Conservation (phyloP, 2,113 vertebrate genomes). For the Lamprologus speciosus region DNA sequence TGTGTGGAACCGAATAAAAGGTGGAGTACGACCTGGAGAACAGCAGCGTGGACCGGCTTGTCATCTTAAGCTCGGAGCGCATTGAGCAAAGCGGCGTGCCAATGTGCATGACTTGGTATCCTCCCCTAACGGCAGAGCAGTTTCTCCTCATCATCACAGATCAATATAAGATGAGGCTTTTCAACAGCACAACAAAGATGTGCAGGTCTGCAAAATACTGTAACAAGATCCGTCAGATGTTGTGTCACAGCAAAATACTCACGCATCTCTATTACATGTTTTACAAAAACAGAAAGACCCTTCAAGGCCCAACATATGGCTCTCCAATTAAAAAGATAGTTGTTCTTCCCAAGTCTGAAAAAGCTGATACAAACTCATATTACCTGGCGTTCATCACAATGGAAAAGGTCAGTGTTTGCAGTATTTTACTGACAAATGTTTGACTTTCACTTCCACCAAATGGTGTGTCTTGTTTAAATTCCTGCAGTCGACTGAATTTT, state of each 20-base stretch:
- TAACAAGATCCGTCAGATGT: not conserved
- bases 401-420: slow-evolving; percentile 76
- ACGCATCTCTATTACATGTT: not conserved
- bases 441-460: not conserved
- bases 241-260: not conserved
- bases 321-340: slow-evolving; percentile 79
- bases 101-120: slow-evolving; percentile 85
- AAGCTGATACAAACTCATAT: slow-evolving; percentile 36
- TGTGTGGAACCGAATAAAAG: slow-evolving; percentile 53
- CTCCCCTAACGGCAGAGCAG: slow-evolving; percentile 76
- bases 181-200: slow-evolving; percentile 82
- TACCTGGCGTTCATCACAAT: slow-evolving; percentile 82
- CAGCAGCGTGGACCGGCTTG: slow-evolving; percentile 67
- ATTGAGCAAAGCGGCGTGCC: slow-evolving; percentile 80
- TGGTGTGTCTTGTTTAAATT: not conserved
- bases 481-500: not conserved
- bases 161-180: slow-evolving; percentile 88
- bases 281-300: slow-evolving; percentile 75
- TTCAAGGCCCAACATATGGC: slow-evolving; percentile 80
- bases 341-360: slow-evolving; percentile 65
- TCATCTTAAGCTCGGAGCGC: slow-evolving; percentile 67
- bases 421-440: not conserved
- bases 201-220: slow-evolving; percentile 77
- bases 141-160: slow-evolving; percentile 82
- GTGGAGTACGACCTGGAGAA: slow-evolving; percentile 84